A percentile compares a stretch with the other conserved stretches of the same genome.
phyloP scores from a whole-genome alignment of 1,140 invertebrate genomes.

The Oncopodura yosiiana region DNA sequence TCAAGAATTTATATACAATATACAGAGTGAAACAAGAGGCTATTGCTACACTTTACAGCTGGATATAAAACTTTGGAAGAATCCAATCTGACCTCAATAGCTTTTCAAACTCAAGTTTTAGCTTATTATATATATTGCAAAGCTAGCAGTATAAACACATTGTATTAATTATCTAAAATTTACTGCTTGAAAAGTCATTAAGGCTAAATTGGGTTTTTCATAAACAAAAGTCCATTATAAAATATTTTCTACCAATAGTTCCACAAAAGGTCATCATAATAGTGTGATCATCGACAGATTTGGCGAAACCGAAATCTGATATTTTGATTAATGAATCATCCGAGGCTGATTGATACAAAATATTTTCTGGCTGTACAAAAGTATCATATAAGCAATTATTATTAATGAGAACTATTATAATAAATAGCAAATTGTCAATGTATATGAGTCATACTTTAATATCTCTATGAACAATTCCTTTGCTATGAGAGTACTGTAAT shows the following conservation, averaged over 20 bases:
- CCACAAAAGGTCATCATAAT: constrained; percentile 43
- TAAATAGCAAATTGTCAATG: not conserved
- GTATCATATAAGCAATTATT: not conserved
- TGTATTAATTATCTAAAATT: not conserved
- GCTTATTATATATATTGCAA: no score
- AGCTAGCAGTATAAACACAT: no score
- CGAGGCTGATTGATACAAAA: constrained; percentile 43
- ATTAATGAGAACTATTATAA: not conserved
- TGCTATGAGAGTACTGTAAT: constrained; percentile 44
- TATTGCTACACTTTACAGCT: no score
- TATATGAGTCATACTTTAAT: not conserved
- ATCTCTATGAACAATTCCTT: constrained; percentile 44
- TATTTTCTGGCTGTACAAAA: constrained; percentile 45
- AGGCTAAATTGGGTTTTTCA: not conserved
- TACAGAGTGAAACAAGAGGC: no score
- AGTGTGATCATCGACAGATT: constrained; percentile 38
- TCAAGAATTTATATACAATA: no score
- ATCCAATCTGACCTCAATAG: no score
- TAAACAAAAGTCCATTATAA: not conserved
- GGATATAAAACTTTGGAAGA: no score
- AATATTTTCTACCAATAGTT: constrained; percentile 37
- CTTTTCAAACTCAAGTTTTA: no score
- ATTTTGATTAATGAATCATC: constrained; percentile 44
- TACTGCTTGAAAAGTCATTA: no score
- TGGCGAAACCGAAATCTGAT: constrained; percentile 45